Evolutionary conservation across 2,797 vertebrate genomes (phyloP).

Genomic region (Podargus strigoides): DNA sequence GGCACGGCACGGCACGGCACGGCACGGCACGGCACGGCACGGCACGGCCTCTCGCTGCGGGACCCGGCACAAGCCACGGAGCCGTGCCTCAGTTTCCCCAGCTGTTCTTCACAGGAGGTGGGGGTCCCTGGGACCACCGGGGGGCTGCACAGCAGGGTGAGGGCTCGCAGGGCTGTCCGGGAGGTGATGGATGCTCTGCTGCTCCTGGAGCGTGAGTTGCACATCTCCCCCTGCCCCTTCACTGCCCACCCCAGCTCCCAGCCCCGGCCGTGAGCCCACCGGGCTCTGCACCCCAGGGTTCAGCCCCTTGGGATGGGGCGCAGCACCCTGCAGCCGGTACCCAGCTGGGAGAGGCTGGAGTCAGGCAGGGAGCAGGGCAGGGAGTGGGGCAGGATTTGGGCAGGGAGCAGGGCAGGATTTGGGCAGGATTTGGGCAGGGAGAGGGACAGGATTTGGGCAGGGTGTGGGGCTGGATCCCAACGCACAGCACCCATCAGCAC

Average conservation of each 20-base stretch:
- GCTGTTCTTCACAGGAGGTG: fast-evolving
- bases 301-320: neutral
- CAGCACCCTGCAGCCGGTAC: neutral
- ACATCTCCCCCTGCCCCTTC: neutral
- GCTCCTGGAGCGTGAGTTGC: fast-evolving
- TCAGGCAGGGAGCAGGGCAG: fast-evolving
- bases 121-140: neutral
- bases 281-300: neutral
- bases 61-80: neutral
- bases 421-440: neutral
- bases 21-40: too few relatives aligned
- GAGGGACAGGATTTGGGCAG: neutral
- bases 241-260: fast-evolving
- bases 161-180: neutral
- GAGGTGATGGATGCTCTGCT: neutral
- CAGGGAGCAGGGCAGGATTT: neutral
- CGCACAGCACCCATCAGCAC: neutral
- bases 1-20: too few relatives aligned
- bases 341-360: neutral
- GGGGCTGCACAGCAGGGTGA: neutral
- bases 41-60: neutral
- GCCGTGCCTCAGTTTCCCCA: neutral
- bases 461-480: neutral
- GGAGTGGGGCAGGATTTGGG: neutral
- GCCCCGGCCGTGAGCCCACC: neutral